phyloP scores from a whole-genome alignment of 2,888 invertebrate species.

The Trissonchulus latispiculum region DNA sequence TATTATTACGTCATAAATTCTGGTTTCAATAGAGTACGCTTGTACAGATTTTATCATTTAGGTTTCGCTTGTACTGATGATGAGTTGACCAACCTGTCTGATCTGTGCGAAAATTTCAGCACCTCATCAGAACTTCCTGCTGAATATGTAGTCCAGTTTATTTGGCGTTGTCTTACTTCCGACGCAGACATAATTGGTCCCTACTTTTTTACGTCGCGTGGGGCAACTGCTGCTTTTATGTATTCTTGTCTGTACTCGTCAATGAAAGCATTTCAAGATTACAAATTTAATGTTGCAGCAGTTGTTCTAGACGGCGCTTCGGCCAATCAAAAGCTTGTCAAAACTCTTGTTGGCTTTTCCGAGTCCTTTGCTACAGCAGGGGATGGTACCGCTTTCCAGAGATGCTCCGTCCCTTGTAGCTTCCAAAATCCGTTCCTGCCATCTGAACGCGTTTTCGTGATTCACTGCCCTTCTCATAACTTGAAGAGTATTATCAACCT shows the following conservation, averaged over 20 bases:
- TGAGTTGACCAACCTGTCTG: not conserved
- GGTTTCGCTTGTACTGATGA: not conserved
- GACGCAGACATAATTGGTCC: conserved; percentile 1
- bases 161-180: conserved; percentile 12
- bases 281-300: not conserved
- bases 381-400: not conserved
- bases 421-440: conserved; percentile 3
- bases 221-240: not conserved
- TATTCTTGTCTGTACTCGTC: not conserved
- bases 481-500: conserved; percentile 9
- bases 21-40: too few relatives aligned
- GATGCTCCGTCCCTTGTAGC: not conserved
- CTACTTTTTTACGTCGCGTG: not conserved
- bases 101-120: not conserved
- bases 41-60: too few relatives aligned
- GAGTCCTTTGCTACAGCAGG: not conserved
- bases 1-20: too few relatives aligned
- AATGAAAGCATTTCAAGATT: not conserved
- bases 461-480: conserved; percentile 8
- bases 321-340: not conserved
- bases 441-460: not conserved
- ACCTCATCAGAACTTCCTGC: not conserved
- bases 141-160: not conserved
- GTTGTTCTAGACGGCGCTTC: conserved; percentile 12
- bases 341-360: not conserved